Evolutionary conservation across 2,113 vertebrate genomes (phyloP), one percentile per base, ranked within the genome.

Genomic region (Pseudorhombus dupliciocellatus): DNA sequence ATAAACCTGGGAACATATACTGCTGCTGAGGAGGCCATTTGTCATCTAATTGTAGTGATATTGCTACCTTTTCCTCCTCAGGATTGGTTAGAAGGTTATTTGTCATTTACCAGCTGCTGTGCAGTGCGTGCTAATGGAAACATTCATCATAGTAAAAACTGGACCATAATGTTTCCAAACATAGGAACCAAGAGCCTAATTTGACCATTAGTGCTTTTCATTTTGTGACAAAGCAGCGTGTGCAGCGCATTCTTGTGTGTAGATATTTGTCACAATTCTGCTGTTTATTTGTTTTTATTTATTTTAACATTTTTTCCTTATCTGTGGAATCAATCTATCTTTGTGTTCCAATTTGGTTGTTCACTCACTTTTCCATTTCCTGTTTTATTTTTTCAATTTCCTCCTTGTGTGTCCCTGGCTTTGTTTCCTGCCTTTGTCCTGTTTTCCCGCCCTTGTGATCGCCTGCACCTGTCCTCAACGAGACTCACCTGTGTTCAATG

Each of bases 31-130:
- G 78, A 74, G 42, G 22, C 71, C 28, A 84, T 88, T 90, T 71
- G 66, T 87, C 87, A 87, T 79, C 42, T 68, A 81, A 86, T 84
- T 78, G 58, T 56, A 44, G 72, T 80, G 88, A 83, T 81, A 79
- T 66, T 28, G 26, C 46, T 48, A 78, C 65, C 3, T 57, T 73
- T 78, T 58, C 58, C 25, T 78, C n/a, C 2, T 25, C 61, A 54
- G 37, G 28, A 75, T 30, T 75, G 60, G 73, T 62, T 48, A 69
- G 58, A 46, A 74, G 0, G 78, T 84, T 57, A 83, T 89, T 84
- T 83, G 70, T 88, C 85, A 84, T 34, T 50, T 75, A 76, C 54
- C 40, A 70, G 74, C 66, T 75, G 60, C 55, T 68, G 44, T 66
- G 52, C 15, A 16, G 48, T 65, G 28, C 25, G 50, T 56, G 65